Conservation (phyloP, 2,888 invertebrate genomes). For the Aleiodes leptofemur region DNA sequence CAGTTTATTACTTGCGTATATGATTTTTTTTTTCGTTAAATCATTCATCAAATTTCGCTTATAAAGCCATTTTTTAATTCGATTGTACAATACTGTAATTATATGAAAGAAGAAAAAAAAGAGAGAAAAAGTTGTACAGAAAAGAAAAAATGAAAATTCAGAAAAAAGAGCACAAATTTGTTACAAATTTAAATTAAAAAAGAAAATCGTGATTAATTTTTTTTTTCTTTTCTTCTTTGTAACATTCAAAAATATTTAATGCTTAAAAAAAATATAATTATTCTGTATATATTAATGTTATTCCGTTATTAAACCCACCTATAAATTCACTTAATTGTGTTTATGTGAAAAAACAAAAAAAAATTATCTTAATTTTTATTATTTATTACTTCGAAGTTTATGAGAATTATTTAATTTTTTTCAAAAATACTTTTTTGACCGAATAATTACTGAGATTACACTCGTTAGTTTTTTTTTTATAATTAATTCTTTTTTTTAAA, state of each 20-base stretch:
- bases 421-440: no score
- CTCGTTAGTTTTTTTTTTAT: no score
- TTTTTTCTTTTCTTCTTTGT: neutral
- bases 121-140: conserved; percentile 13
- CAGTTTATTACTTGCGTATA: conserved; percentile 8
- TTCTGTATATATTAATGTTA: conserved; percentile 24
- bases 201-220: neutral
- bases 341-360: neutral
- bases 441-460: no score
- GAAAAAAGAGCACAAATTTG: neutral
- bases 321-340: conserved; percentile 7
- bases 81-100: conserved; percentile 52
- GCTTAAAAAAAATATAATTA: conserved; percentile 7
- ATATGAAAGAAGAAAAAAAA: conserved; percentile 55
- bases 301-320: conserved; percentile 17
- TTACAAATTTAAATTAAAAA: neutral
- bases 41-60: neutral
- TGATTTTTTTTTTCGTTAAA: neutral
- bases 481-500: no score
- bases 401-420: no score
- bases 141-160: conserved; percentile 34
- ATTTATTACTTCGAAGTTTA: neutral
- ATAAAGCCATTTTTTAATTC: conserved; percentile 9
- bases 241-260: neutral
- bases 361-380: neutral